Base-by-base conservation (phyloP, 2,113 vertebrate genomes). In the Amphilophus citrinellus region DNA sequence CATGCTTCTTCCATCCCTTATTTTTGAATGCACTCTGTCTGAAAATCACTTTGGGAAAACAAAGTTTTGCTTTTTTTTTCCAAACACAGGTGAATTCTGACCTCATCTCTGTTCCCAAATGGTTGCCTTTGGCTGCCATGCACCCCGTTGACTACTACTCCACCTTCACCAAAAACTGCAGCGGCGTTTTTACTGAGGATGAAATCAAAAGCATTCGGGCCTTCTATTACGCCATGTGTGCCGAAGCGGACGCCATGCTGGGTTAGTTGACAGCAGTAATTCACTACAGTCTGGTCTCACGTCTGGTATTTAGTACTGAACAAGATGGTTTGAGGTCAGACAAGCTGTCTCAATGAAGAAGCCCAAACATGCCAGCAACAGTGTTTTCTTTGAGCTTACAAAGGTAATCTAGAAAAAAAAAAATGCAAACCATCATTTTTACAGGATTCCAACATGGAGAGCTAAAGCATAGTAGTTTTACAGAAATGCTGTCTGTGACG, bases 201-300 rank as follows among this genome's bases (percentile, higher is more conserved):
- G 98, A 99, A 95, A 95, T 99, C 76, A 96, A 82, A 94, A 92
- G 93, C 83, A 98, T 99, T 71, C 95, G 98, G 84, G 96, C 97
- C 30, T 97, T 97, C 95, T 99, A 99, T 94, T 99, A 99, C 78
- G 98, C 98, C 73, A 99, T 99, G 98, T 99, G 98, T 94, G 98
- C 98, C 0, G 98, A 99, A 89, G 95, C 98, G 66, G 98, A 99
- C 89, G 96, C 96, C 81, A 98, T 99, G 98, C 94, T 99, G 68
- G 98, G 98, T 99, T 91, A 88, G 97, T 95, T 62, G 37, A 78
- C 27, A 39, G 30, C 6, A 73, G 20, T 60, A n/a, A 56, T 84
- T 77, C 10, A 44, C 37, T 13, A 39, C 15, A 37, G 8, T 11
- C 17, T 1, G 10, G 13, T 61, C 22, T 39, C 1, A 22, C 9